These are phyloP conservation scores for Acrocera orbiculus DNA, from an alignment of 2,888 invertebrate genomes.

Conservation along the genomic window DNA sequence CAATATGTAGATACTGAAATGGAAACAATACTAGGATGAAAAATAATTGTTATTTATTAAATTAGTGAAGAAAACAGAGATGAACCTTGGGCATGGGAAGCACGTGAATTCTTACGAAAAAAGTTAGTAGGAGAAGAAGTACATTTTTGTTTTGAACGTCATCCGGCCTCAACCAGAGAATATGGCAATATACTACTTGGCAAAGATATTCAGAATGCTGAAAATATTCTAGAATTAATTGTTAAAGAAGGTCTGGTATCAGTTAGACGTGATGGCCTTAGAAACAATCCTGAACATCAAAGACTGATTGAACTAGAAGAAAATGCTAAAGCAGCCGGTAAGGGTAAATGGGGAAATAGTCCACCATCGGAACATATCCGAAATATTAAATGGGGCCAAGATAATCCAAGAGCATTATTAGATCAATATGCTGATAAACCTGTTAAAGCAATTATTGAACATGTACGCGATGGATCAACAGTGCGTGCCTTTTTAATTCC, in stretches of 20 bases:
- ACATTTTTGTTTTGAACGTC: constrained; percentile 66
- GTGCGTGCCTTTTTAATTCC: constrained; percentile 82
- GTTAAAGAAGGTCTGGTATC: constrained; percentile 79
- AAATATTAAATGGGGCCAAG: constrained; percentile 75
- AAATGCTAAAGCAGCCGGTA: constrained; percentile 67
- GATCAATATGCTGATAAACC: constrained; percentile 75
- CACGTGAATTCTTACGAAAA: constrained; percentile 84
- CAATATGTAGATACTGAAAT: neutral
- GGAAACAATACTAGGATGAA: neutral
- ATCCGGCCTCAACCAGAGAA: constrained; percentile 64
- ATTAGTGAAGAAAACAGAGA: constrained; percentile 57
- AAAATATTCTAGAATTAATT: constrained; percentile 76
- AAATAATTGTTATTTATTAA: constrained; percentile 11
- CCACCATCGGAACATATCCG: constrained; percentile 52
- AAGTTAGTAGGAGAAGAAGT: constrained; percentile 85
- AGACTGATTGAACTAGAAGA: constrained; percentile 74
- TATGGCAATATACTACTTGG: constrained; percentile 79
- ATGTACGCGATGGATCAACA: constrained; percentile 94
- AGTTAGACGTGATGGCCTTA: constrained; percentile 51
- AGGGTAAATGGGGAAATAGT: constrained; percentile 57
- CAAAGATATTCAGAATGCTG: constrained; percentile 57
- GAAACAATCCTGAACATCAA: constrained; percentile 46
- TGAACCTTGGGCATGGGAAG: constrained; percentile 95
- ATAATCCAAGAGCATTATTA: constrained; percentile 65
- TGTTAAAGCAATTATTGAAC: constrained; percentile 85